Percentiles rank a stretch among this genome's conserved stretches.
These are phyloP conservation scores for Drosophila insularis DNA, from an alignment of 1,140 invertebrate genomes.

Conservation along the genomic window DNA sequence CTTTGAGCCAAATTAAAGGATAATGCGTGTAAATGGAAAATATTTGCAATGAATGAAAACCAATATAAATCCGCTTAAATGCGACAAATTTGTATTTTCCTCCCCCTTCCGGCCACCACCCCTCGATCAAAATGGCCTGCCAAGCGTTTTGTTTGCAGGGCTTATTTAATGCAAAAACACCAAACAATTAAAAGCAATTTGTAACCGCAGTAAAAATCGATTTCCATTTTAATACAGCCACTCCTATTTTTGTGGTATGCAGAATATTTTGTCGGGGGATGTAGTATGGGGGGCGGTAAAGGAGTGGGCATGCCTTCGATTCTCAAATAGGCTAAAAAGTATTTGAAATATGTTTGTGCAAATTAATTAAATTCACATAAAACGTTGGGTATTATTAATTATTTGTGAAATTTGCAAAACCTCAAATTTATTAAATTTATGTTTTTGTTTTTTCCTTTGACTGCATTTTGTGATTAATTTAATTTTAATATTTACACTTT, in stretches of 20 bases:
- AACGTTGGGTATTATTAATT: slow-evolving; percentile 58
- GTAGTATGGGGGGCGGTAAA: neutral
- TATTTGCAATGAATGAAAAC: neutral
- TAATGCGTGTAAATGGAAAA: slow-evolving; percentile 15
- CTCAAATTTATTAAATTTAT: neutral
- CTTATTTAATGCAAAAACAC: slow-evolving; percentile 55
- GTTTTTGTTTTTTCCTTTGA: slow-evolving; percentile 6
- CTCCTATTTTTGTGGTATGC: slow-evolving; percentile 17
- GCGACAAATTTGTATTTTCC: slow-evolving; percentile 30
- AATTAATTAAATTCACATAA: slow-evolving; percentile 73
- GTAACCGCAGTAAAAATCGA: slow-evolving; percentile 52
- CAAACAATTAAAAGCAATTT: slow-evolving; percentile 62
- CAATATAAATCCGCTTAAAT: slow-evolving; percentile 50
- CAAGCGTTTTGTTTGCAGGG: slow-evolving; percentile 18
- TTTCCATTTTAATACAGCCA: slow-evolving; percentile 38
- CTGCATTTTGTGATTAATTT: slow-evolving; percentile 35
- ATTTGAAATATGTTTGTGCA: slow-evolving; percentile 55
- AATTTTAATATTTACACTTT: slow-evolving; percentile 34
- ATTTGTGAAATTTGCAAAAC: slow-evolving; percentile 17
- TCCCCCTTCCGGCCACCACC: neutral
- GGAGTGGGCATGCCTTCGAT: neutral
- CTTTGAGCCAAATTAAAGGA: slow-evolving; percentile 6
- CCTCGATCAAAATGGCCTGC: neutral
- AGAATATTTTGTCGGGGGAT: neutral
- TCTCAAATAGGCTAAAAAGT: slow-evolving; percentile 4